Base-by-base conservation (phyloP, 2,797 vertebrate genomes). In the Rhynchotus rufescens region DNA sequence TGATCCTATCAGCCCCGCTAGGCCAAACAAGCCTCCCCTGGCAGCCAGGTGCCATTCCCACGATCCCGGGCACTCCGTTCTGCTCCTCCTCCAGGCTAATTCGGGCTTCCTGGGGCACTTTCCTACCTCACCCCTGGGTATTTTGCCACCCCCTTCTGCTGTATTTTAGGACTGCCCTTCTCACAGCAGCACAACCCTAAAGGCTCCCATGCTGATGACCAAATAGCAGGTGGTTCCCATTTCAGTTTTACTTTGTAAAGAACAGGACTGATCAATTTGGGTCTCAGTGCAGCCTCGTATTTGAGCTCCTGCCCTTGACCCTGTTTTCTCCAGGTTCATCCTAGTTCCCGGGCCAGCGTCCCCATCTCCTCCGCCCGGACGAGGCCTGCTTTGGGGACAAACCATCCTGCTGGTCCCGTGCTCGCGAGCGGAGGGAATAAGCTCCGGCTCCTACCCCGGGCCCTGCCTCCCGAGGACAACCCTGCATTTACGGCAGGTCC, bases 131-230 rank as follows among this genome's bases (percentile, higher is more conserved):
- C 15, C 40, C 10, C 26, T 36, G 52, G 26, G 51, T 28, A 52
- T 52, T 52, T 28, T 52, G 51, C 25, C 51, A 52, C 26, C 59
- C 9, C 10, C 2, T 28, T 51, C 61, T 21, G 22, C 10, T 3
- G 2, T 28, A 16, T 52, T 75, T 57, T 9, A 75, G 62, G 6
- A 30, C 0, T 17, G 15, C 19, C 38, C 19, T 62, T 65, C 47
- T 74, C 61, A 16, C 26, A 80, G 26, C 66, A 78, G 34, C 21
- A 12, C n/a, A 23, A 56, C 17, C 30, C 34, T 47, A 64, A 66
- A 26, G 3, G 54, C 38, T 80, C 40, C 13, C 6, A 44, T 0
- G 0, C 4, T 1, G 26, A 23, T 3, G 5, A 72, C 28, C 49
- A 75, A 67, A 64, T 0, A 45, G n/a, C 21, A 77, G 42, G 25